Conservation (phyloP, 2,113 vertebrate genomes). For the Suncus etruscus region DNA sequence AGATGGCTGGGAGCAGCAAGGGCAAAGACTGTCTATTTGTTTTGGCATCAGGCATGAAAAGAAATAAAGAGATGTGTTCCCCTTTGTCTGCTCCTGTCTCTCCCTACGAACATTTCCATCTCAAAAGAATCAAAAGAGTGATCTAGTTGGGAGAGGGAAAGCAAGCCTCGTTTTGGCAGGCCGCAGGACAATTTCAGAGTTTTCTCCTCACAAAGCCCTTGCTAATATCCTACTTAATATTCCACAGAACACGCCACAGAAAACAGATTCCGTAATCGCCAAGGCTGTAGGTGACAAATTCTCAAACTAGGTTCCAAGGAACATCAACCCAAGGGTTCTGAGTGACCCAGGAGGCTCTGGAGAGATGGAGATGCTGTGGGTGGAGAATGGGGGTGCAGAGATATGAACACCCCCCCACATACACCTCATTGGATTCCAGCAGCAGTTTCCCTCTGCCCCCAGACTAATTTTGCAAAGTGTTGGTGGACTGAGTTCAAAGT, state of each 20-base stretch:
- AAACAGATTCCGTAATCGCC: background rate
- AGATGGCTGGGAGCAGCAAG: background rate
- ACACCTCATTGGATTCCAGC: too few relatives aligned
- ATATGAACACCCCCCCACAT: background rate
- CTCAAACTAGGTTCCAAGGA: slow-evolving; percentile 59
- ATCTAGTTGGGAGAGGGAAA: background rate
- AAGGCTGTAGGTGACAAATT: background rate
- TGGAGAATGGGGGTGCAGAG: background rate
- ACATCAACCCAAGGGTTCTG: background rate
- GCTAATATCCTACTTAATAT: slow-evolving; percentile 3
- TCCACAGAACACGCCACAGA: background rate
- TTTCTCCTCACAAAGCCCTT: slow-evolving; percentile 27
- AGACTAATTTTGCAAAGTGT: background rate
- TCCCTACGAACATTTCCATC: slow-evolving; percentile 31
- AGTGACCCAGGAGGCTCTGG: too few relatives aligned
- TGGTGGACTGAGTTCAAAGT: background rate
- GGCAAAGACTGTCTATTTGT: background rate
- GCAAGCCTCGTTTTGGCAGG: background rate
- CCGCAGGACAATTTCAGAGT: background rate
- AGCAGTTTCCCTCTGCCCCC: background rate
- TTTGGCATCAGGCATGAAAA: background rate
- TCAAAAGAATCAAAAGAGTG: slow-evolving; percentile 11
- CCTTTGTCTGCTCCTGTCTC: slow-evolving; percentile 7
- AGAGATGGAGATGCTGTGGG: background rate
- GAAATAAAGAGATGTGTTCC: background rate